These are phyloP conservation scores for Steinernema scapterisci DNA, from an alignment of 2,888 invertebrate species.

Conservation along the genomic window DNA sequence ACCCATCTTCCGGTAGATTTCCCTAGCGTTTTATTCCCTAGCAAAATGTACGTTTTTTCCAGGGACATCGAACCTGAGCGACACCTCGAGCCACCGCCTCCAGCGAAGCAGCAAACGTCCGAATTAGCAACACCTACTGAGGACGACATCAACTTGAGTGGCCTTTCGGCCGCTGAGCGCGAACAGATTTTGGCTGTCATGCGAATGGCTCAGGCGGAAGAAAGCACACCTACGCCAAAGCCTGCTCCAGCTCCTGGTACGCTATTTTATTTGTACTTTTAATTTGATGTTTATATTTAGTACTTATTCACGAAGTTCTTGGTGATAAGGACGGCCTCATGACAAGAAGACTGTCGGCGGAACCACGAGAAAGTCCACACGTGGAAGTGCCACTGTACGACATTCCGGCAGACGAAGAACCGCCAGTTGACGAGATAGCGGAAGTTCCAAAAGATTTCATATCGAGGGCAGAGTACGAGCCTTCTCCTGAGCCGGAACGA, in stretches of 20 bases:
- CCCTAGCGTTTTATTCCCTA: not conserved
- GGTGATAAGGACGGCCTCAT: conserved; percentile 36
- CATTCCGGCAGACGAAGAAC: conserved; percentile 29
- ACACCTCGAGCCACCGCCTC: not conserved
- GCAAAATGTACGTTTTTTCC: not conserved
- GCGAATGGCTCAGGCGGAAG: conserved; percentile 43
- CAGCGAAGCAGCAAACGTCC: not conserved
- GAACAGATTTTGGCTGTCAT: conserved; percentile 52
- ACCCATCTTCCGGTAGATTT: conserved; percentile 2
- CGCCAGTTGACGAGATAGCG: not conserved
- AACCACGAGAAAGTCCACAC: not conserved
- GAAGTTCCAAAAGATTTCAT: not conserved
- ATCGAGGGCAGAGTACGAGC: not conserved
- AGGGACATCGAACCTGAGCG: not conserved
- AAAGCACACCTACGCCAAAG: conserved; percentile 23
- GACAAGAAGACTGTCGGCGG: conserved; percentile 36
- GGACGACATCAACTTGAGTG: conserved; percentile 38
- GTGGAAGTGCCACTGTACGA: not conserved
- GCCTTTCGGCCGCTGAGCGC: conserved; percentile 46
- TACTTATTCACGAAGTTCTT: conserved; percentile 38
- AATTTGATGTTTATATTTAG: conserved; percentile 33
- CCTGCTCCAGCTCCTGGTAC: not conserved
- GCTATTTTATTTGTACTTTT: not conserved
- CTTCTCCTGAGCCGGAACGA: not conserved
- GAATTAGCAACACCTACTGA: conserved; percentile 12